phyloP scores from a whole-genome alignment of 2,888 invertebrate species.

The Adelphocoris suturalis region DNA sequence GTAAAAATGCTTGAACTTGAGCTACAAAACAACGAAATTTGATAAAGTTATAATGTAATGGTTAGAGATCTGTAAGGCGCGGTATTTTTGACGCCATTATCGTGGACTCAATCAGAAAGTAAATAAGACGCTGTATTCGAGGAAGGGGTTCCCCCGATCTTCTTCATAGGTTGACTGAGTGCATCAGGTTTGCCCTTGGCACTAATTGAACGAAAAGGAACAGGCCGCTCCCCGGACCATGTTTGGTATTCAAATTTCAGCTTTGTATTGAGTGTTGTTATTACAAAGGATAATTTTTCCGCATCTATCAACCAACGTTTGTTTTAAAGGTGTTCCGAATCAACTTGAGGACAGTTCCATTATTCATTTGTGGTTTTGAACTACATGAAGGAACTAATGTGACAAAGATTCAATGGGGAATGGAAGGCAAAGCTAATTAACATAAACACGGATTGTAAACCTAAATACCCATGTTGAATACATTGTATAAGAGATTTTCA shows the following conservation, averaged over 20 bases:
- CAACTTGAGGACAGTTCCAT: not conserved
- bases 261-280: not conserved
- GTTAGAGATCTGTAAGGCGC: not conserved
- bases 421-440: too few relatives aligned
- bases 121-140: not conserved
- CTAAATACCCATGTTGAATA: too few relatives aligned
- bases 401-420: not conserved
- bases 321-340: not conserved
- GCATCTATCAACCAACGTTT: not conserved
- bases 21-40: too few relatives aligned
- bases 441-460: too few relatives aligned
- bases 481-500: too few relatives aligned
- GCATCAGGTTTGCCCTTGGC: conserved; percentile 11
- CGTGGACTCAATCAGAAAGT: not conserved
- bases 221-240: not conserved
- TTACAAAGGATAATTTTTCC: not conserved
- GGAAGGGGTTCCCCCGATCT: not conserved
- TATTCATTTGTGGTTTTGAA: not conserved
- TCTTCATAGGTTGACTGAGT: not conserved
- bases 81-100: not conserved
- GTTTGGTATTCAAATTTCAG: conserved; percentile 17
- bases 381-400: not conserved
- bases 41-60: too few relatives aligned
- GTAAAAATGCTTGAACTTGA: too few relatives aligned
- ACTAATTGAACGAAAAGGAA: not conserved